Percentiles rank a stretch among this genome's conserved stretches.
Evolutionary conservation across 2,888 invertebrate species (phyloP).

Genomic region (Sialis fuliginosa): DNA sequence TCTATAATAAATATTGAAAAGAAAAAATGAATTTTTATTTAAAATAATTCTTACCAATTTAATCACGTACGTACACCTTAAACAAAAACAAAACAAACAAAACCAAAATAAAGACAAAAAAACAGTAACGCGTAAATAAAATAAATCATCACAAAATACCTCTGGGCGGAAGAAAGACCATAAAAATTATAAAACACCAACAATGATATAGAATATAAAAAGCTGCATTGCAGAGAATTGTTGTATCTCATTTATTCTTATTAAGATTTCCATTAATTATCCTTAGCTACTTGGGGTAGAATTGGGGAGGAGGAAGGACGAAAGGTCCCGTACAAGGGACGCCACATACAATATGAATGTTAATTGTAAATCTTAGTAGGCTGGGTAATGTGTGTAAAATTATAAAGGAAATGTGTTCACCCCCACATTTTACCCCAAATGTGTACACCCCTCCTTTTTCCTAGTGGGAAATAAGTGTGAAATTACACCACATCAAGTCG

Average conservation of each 20-base stretch:
- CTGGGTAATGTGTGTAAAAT: background rate
- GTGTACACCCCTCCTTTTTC: too few relatives aligned
- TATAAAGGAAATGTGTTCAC: background rate
- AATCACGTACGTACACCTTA: too few relatives aligned
- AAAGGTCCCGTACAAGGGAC: background rate
- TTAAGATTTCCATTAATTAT: slow-evolving; percentile 5
- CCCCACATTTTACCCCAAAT: too few relatives aligned
- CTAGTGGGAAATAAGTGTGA: too few relatives aligned
- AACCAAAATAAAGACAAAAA: too few relatives aligned
- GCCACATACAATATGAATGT: background rate
- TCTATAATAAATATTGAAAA: too few relatives aligned
- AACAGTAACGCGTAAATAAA: too few relatives aligned
- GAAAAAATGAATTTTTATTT: too few relatives aligned
- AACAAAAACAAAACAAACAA: too few relatives aligned
- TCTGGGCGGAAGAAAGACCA: background rate
- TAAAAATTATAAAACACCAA: background rate
- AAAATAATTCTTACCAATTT: too few relatives aligned
- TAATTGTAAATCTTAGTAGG: slow-evolving; percentile 4
- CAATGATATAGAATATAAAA: background rate
- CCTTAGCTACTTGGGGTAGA: background rate
- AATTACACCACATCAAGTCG: too few relatives aligned
- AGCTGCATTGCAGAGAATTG: background rate
- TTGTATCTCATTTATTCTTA: slow-evolving; percentile 5
- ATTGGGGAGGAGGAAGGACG: background rate
- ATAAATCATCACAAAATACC: too few relatives aligned